Evolutionary conservation across 2,797 vertebrate genomes (phyloP), one percentile per base, ranked within the genome.

Genomic region (Sardinella longiceps): DNA sequence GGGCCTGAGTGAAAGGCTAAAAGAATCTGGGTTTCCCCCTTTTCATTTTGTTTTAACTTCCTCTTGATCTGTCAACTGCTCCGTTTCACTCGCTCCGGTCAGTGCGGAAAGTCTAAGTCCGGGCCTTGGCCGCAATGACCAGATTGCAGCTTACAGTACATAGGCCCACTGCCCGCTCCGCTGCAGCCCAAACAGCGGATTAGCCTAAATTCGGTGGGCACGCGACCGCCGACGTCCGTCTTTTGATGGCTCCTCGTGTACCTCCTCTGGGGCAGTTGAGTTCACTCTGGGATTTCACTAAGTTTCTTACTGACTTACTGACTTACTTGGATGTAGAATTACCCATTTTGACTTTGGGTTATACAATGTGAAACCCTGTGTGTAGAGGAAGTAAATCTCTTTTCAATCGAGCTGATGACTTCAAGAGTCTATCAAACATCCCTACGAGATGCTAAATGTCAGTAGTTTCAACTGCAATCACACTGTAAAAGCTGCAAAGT

Each of bases 131-230:
- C 70, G 53, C 80, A 51, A 84, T 63, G 84, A 83, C 58, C 45
- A 83, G 86, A 86, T 84, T 88, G 85, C 85, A 85, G 84, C 82
- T 86, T 88, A 63, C 28, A 28, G 60, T 63, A 92, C 91, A 85
- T 88, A 66, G 86, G 58, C 48, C 86, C 28, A 85, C 86, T 90
- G 84, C 90, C 91, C 81, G 87, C 90, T 92, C 91, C 92, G 91
- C 92, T 85, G 85, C 58, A 83, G 89, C 88, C 83, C 84, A 89
- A 81, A 74, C 80, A 87, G 84, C 89, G 93, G 94, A 93, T 95
- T 94, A 93, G 90, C 94, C 92, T 89, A 90, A 92, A 95, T 94
- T 92, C 91, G 90, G 85, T 91, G 91, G 83, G 89, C 91, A 86
- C 74, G 86, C 81, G 86, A 90, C 80, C n/a, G n/a, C n/a, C n/a